Conservation (phyloP, 2,888 invertebrate genomes). For the Globia sparganii region DNA sequence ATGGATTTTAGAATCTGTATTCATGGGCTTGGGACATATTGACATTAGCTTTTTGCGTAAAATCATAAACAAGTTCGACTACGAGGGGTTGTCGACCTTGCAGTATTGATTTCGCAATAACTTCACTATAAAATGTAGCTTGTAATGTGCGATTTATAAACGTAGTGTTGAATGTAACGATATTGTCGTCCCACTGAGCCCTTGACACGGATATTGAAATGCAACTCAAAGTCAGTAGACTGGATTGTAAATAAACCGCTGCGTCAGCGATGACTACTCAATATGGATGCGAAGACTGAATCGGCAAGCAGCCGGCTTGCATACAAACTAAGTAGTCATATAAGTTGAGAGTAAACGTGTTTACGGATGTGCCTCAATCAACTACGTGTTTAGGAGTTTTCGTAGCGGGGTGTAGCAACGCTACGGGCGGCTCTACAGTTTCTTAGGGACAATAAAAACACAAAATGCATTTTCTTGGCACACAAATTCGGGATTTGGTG, state of each 20-base stretch:
- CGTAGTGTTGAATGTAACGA: conserved; percentile 53
- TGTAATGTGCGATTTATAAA: conserved; percentile 58
- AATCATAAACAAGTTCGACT: conserved; percentile 54
- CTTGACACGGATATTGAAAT: conserved; percentile 80
- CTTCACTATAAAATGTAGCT: conserved; percentile 52
- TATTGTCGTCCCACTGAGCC: conserved; percentile 67
- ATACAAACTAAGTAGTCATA: conserved; percentile 55
- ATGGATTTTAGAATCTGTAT: conserved; percentile 41
- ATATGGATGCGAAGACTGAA: conserved; percentile 69
- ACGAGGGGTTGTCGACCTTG: conserved; percentile 64
- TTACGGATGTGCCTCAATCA: conserved; percentile 47
- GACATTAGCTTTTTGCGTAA: conserved; percentile 48
- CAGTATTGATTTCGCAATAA: conserved; percentile 60
- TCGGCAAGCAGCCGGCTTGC: conserved; percentile 46
- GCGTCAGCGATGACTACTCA: conserved; percentile 71
- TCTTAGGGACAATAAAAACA: conserved; percentile 3
- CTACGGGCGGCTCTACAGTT: conserved; percentile 40
- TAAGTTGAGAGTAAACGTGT: conserved; percentile 40
- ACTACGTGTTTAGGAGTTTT: conserved; percentile 13
- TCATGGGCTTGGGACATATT: conserved; percentile 43
- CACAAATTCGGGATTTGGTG: not conserved
- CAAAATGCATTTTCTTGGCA: not conserved
- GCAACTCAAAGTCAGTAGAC: conserved; percentile 77
- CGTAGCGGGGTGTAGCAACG: conserved; percentile 46
- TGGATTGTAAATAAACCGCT: conserved; percentile 74